These are phyloP conservation scores for Notothenia rossii DNA, from an alignment of 2,113 vertebrate species.

Conservation along the genomic window DNA sequence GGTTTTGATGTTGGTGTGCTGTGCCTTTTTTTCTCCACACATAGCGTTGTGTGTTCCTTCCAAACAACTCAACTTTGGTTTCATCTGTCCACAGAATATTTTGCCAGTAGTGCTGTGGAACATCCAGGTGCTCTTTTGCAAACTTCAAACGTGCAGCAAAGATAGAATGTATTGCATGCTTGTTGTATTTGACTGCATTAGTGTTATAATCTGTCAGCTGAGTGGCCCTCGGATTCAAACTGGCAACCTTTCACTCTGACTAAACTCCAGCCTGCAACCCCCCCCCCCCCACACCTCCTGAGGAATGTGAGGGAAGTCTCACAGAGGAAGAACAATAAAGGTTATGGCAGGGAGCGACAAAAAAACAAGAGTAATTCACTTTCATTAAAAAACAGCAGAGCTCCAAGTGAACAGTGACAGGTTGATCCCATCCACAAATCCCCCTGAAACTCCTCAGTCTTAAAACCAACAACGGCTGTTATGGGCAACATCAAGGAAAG, in stretches of 20 bases:
- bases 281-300: conserved; percentile 39
- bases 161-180: background rate
- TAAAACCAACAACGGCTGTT: conserved; percentile 38
- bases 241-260: conserved; percentile 43
- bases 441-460: conserved; percentile 16
- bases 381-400: conserved; percentile 27
- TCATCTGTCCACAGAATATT: no score
- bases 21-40: no score
- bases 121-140: no score
- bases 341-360: conserved; percentile 38
- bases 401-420: background rate
- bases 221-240: conserved; percentile 30
- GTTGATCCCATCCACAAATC: conserved; percentile 10
- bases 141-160: no score
- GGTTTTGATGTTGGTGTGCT: no score
- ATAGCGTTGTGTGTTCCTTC: no score
- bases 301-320: conserved; percentile 75
- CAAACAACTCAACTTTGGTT: no score
- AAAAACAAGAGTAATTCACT: conserved; percentile 17
- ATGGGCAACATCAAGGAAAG: conserved; percentile 5
- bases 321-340: conserved; percentile 67
- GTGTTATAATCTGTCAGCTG: background rate
- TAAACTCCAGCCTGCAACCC: background rate
- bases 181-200: background rate
- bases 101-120: no score